Evolutionary conservation across 2,113 vertebrate genomes (phyloP).

Genomic region (Tapirus terrestris): DNA sequence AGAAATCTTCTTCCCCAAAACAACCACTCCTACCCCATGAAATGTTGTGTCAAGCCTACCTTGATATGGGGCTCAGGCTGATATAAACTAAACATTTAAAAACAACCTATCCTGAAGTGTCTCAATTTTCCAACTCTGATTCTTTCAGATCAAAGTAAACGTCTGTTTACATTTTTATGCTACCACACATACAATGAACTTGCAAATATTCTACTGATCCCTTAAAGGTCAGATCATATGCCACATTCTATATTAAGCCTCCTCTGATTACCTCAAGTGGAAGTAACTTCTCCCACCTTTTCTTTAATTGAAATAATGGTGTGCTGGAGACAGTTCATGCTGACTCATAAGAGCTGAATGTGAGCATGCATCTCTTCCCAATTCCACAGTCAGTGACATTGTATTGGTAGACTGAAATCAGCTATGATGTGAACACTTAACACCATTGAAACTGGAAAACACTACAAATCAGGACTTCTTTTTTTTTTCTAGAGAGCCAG

Average conservation of each 20-base stretch:
- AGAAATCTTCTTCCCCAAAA: background rate
- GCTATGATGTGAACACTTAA: background rate
- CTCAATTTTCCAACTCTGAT: background rate
- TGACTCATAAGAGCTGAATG: background rate
- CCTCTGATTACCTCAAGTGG: background rate
- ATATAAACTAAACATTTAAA: background rate
- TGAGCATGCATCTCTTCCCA: background rate
- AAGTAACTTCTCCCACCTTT: background rate
- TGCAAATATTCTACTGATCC: background rate
- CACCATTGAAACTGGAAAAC: background rate
- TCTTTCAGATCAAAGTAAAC: background rate
- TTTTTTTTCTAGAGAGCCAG: background rate
- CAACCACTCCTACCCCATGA: background rate
- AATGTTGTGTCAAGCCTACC: background rate
- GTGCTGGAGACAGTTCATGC: background rate
- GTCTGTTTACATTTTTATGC: background rate
- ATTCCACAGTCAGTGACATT: background rate
- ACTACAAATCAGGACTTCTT: background rate
- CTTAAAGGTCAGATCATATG: background rate
- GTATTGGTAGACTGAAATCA: background rate
- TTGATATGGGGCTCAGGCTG: background rate
- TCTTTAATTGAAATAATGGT: background rate
- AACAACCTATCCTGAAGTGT: background rate
- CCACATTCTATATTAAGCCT: background rate
- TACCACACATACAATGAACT: background rate